Evolutionary conservation across 2,888 invertebrate species (phyloP).

Genomic region (Erebia ligea): DNA sequence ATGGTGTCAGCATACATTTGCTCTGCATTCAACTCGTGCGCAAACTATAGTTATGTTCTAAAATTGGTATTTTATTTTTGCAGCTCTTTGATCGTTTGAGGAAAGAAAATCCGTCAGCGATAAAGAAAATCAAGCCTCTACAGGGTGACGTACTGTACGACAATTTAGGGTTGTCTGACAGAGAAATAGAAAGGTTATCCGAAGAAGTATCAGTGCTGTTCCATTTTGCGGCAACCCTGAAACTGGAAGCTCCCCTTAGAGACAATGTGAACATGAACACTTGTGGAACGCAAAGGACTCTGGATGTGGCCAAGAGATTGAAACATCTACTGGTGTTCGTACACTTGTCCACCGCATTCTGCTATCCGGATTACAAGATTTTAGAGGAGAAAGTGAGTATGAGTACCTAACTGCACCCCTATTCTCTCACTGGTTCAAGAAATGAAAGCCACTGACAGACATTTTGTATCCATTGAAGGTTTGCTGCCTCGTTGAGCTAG

Average conservation of each 20-base stretch:
- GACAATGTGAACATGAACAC: conserved; percentile 96
- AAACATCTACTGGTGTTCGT: conserved; percentile 89
- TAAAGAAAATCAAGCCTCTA: conserved; percentile 89
- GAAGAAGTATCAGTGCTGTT: conserved; percentile 91
- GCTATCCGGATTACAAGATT: conserved; percentile 91
- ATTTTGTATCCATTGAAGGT: no score
- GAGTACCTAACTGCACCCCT: background rate
- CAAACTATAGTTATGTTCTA: background rate
- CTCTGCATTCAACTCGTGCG: no score
- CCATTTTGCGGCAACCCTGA: conserved; percentile 96
- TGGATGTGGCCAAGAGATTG: conserved; percentile 90
- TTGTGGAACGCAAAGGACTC: conserved; percentile 90
- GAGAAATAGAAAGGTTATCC: conserved; percentile 83
- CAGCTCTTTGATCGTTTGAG: conserved; percentile 88
- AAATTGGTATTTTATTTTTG: conserved; percentile 38
- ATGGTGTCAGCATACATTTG: no score
- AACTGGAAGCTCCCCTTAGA: conserved; percentile 93
- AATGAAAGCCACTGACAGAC: no score
- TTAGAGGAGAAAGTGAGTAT: conserved; percentile 67
- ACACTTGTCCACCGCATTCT: conserved; percentile 97
- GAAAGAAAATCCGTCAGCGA: conserved; percentile 83
- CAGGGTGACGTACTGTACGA: conserved; percentile 89
- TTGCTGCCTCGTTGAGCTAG: no score
- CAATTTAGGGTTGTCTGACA: conserved; percentile 83
- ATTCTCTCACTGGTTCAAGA: no score